These are phyloP conservation scores for Chloroclystis v-ata DNA, from an alignment of 2,888 invertebrate genomes.

Conservation along the genomic window DNA sequence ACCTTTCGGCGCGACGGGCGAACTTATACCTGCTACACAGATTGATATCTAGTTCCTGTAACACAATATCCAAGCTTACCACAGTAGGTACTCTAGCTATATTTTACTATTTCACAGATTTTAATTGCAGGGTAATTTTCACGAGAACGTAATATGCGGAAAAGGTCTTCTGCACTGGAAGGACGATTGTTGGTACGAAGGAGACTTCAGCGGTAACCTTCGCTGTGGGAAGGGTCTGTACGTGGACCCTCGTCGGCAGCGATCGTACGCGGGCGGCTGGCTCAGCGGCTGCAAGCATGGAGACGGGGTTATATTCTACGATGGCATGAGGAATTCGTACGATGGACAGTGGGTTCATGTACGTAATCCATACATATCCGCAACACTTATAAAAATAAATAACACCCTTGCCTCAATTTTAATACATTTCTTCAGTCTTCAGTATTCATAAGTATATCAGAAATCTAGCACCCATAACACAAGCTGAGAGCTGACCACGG, in stretches of 20 bases:
- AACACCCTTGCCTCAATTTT: no score
- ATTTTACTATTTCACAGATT: no score
- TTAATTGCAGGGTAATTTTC: constrained; percentile 77
- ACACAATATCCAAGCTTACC: no score
- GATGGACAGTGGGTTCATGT: constrained; percentile 64
- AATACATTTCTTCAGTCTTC: no score
- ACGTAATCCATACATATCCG: constrained; percentile 27
- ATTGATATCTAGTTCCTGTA: no score
- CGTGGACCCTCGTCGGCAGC: constrained; percentile 59
- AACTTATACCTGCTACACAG: no score
- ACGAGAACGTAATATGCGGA: constrained; percentile 74
- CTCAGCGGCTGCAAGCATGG: constrained; percentile 69
- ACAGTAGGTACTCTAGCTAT: no score
- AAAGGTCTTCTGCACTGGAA: constrained; percentile 76
- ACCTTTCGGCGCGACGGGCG: no score
- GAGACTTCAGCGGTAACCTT: constrained; percentile 75
- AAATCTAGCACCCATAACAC: no score
- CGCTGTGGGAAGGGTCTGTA: constrained; percentile 76
- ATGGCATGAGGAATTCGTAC: constrained; percentile 53
- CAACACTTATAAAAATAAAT: no score
- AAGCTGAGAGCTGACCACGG: no score
- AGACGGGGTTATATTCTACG: constrained; percentile 55
- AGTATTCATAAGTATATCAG: no score
- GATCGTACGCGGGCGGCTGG: constrained; percentile 68
- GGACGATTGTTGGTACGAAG: constrained; percentile 77